Conservation (phyloP, 2,888 invertebrate species). For the Tenthredo mesomela region DNA sequence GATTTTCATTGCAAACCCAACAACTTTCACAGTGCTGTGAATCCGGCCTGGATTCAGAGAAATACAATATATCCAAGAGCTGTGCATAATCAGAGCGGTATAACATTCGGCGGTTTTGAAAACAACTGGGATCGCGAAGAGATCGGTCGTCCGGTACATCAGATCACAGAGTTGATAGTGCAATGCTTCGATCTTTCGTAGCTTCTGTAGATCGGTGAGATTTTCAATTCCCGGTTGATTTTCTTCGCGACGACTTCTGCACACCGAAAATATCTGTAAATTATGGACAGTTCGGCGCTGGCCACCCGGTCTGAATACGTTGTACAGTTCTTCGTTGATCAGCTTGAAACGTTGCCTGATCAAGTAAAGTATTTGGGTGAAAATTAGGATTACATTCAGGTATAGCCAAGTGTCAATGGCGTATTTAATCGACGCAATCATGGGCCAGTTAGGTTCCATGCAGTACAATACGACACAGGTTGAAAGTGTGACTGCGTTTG, state of each 20-base stretch:
- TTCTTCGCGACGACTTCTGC: neutral
- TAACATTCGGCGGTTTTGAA: neutral
- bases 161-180: constrained; percentile 20
- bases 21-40: neutral
- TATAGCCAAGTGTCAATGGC: neutral
- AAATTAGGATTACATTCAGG: neutral
- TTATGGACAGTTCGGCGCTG: too few species aligned
- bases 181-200: constrained; percentile 7
- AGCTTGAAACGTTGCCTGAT: constrained; percentile 9
- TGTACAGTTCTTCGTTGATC: neutral
- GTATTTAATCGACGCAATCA: neutral
- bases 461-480: too few species aligned
- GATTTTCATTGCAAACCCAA: neutral
- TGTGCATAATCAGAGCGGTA: neutral
- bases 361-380: neutral
- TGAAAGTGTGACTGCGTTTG: neutral
- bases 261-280: neutral
- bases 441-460: neutral
- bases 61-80: neutral
- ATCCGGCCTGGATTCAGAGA: neutral
- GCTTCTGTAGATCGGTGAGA: neutral
- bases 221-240: neutral
- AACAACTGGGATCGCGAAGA: neutral
- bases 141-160: neutral
- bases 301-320: neutral